Evolutionary conservation across 2,113 vertebrate genomes (phyloP).

Genomic region (Alligator mississippiensis): DNA sequence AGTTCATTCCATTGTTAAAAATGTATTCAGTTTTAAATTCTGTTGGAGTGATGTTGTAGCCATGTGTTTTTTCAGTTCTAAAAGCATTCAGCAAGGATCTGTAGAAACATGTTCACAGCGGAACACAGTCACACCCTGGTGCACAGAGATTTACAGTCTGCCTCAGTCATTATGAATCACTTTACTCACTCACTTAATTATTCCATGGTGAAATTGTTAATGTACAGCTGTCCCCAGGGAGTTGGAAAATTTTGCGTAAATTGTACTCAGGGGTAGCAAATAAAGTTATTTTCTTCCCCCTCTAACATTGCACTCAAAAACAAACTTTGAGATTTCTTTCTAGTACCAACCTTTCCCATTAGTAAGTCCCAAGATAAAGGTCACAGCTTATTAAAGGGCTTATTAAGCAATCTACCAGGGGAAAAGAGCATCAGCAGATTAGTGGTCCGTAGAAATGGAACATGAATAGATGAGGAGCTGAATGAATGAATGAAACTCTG

Average conservation of each 20-base stretch:
- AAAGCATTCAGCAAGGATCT: constrained; percentile 50
- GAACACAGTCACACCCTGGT: constrained; percentile 53
- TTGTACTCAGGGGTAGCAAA: background rate
- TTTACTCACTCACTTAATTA: no score
- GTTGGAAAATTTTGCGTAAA: background rate
- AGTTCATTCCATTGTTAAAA: constrained; percentile 44
- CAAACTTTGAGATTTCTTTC: background rate
- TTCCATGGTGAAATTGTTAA: background rate
- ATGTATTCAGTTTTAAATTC: constrained; percentile 12
- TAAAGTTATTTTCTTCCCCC: background rate
- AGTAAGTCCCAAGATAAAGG: background rate
- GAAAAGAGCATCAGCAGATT: background rate
- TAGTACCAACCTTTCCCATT: background rate
- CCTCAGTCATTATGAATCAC: constrained; percentile 36
- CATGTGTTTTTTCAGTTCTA: constrained; percentile 19
- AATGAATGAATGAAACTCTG: background rate
- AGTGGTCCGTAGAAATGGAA: background rate
- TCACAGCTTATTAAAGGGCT: background rate
- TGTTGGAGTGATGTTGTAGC: no score
- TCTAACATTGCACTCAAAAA: background rate
- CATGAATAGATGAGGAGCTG: background rate
- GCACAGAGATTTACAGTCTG: background rate
- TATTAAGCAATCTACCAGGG: background rate
- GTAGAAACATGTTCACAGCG: constrained; percentile 51
- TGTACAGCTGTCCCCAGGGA: background rate